These are phyloP conservation scores for Eupithecia tripunctaria DNA, from an alignment of 2,888 invertebrate species.

Conservation along the genomic window DNA sequence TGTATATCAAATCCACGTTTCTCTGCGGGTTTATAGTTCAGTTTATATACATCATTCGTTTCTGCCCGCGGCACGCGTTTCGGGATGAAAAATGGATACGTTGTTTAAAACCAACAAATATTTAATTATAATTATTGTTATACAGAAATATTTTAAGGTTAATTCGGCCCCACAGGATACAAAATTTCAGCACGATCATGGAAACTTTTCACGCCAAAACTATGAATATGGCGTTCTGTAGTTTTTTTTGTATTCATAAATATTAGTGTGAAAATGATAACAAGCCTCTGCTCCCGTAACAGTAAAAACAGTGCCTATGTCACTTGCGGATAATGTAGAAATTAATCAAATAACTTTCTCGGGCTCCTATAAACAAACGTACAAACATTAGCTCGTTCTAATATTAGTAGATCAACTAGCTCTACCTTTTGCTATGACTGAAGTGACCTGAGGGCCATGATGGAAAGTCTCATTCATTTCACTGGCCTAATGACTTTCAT, in stretches of 20 bases:
- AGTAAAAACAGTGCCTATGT: no score
- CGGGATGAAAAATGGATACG: neutral
- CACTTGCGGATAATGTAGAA: no score
- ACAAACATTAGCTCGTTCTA: neutral
- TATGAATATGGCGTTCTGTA: no score
- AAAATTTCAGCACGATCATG: no score
- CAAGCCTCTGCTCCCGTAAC: no score
- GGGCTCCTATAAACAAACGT: neutral
- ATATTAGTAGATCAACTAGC: neutral
- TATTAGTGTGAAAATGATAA: neutral
- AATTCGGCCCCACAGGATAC: no score
- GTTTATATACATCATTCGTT: neutral
- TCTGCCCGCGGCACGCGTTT: neutral
- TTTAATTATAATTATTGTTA: no score
- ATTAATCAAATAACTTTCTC: no score
- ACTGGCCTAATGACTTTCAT: constrained; percentile 8
- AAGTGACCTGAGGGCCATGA: constrained; percentile 6
- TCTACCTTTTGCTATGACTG: neutral
- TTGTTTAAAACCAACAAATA: neutral
- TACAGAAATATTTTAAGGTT: no score
- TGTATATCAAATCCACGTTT: neutral
- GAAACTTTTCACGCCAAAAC: no score
- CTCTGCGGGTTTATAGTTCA: neutral
- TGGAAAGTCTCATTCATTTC: constrained; percentile 11
- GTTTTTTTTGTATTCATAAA: neutral